Conservation (phyloP, 2,113 vertebrate genomes). For the Pelobates fuscus region DNA sequence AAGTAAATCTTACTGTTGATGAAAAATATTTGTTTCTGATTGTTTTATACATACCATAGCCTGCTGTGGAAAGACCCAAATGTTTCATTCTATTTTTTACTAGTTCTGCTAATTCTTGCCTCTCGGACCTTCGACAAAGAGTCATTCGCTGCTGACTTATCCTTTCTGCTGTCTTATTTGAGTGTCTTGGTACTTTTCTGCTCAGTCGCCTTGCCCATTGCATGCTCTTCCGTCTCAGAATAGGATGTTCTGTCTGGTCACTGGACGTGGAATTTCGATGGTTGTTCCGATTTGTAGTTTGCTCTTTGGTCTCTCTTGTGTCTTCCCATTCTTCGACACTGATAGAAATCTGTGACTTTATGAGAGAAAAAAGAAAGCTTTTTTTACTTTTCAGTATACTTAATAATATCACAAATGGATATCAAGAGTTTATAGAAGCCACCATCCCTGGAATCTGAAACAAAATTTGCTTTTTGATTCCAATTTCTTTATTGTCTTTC, state of each 20-base stretch:
- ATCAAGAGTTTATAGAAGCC: too few relatives aligned
- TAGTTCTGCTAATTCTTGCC: constrained; percentile 89
- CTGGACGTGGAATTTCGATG: constrained; percentile 77
- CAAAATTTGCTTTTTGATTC: too few relatives aligned
- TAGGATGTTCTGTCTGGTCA: constrained; percentile 79
- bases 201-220: constrained; percentile 90
- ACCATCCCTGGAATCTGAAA: too few relatives aligned
- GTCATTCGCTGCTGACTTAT: constrained; percentile 84
- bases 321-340: constrained; percentile 87
- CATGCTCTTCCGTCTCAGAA: constrained; percentile 88
- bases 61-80: constrained; percentile 85
- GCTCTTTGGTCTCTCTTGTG: constrained; percentile 79
- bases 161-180: constrained; percentile 75
- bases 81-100: constrained; percentile 95
- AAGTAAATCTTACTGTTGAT: too few relatives aligned
- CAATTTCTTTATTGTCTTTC: too few relatives aligned
- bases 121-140: constrained; percentile 85
- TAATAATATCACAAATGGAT: too few relatives aligned
- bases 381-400: neutral
- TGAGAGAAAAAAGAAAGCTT: constrained; percentile 49
- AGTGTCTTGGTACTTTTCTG: constrained; percentile 76
- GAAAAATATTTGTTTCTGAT: too few relatives aligned
- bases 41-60: constrained; percentile 73
- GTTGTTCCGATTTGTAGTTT: constrained; percentile 64
- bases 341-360: constrained; percentile 86